Evolutionary conservation across 2,797 vertebrate species (phyloP).

Genomic region (Hemibagrus guttatus): DNA sequence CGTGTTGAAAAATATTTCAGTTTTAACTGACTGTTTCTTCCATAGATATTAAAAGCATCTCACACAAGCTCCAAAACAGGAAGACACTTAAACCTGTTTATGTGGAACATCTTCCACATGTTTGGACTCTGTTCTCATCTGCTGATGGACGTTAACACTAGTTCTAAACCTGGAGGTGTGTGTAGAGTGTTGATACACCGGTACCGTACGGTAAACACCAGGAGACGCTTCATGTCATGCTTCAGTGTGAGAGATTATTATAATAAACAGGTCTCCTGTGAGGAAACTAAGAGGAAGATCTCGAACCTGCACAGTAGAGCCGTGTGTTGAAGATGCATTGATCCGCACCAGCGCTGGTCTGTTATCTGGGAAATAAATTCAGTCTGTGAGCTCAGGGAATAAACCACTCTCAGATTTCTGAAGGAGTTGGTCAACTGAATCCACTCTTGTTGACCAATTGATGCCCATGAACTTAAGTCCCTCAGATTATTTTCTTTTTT

Average conservation of each 20-base stretch:
- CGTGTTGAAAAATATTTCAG: background rate
- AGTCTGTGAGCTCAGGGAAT: background rate
- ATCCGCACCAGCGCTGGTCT: background rate
- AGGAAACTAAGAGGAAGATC: background rate
- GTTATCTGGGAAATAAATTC: background rate
- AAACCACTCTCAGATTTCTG: background rate
- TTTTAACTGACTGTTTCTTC: background rate
- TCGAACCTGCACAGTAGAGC: background rate
- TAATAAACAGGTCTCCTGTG: background rate
- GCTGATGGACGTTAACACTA: background rate
- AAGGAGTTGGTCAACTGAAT: conserved; percentile 1
- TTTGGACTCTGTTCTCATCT: background rate
- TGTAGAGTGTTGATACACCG: background rate
- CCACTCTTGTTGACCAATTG: background rate
- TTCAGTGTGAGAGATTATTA: background rate
- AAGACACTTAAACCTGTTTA: too few species aligned
- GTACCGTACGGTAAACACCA: background rate
- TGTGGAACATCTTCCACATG: background rate
- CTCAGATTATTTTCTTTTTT: too few species aligned
- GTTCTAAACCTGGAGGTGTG: background rate
- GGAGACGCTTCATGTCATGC: background rate
- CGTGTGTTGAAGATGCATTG: background rate
- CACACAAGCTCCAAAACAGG: too few species aligned
- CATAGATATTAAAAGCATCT: too few species aligned
- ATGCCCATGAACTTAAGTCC: too few species aligned